Evolutionary conservation across 1,140 invertebrate genomes (phyloP).

Genomic region (Penaeus chinensis): DNA sequence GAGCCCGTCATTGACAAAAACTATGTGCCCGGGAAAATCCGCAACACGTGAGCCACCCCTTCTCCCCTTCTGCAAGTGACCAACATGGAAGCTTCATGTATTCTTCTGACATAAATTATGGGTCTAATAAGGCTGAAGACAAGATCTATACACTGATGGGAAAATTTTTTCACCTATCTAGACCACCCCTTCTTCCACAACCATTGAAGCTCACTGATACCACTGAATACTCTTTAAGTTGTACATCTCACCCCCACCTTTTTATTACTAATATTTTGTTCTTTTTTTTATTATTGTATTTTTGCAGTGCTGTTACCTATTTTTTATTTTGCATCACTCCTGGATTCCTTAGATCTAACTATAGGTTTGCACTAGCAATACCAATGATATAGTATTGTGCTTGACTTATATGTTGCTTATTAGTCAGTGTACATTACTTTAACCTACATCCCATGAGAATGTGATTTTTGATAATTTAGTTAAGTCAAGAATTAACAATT

Average conservation of each 20-base stretch:
- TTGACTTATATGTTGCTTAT: too few species aligned
- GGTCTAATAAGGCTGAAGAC: conserved; percentile 21
- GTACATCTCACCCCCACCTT: conserved; percentile 1
- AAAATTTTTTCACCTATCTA: conserved; percentile 7
- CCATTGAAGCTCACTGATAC: conserved; percentile 18
- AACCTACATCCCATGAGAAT: too few species aligned
- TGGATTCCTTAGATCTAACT: too few species aligned
- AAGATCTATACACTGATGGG: conserved; percentile 44
- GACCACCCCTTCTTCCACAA: conserved; percentile 12
- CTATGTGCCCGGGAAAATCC: conserved; percentile 99
- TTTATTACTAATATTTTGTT: neutral
- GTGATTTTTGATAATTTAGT: too few species aligned
- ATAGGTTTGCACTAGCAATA: too few species aligned
- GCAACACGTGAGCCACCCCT: conserved; percentile 78
- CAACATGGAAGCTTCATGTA: conserved; percentile 44
- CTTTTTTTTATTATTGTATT: too few species aligned
- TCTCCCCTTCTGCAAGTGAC: conserved; percentile 36
- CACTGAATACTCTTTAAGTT: conserved; percentile 27
- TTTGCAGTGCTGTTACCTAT: too few species aligned
- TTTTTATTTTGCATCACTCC: too few species aligned
- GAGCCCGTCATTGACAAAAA: conserved; percentile 98
- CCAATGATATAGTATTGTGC: too few species aligned
- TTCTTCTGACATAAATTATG: conserved; percentile 22
- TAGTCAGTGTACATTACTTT: too few species aligned
- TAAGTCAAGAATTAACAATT: too few species aligned